phyloP scores from a whole-genome alignment of 2,113 vertebrate species.

The Butastur rufipennis region DNA sequence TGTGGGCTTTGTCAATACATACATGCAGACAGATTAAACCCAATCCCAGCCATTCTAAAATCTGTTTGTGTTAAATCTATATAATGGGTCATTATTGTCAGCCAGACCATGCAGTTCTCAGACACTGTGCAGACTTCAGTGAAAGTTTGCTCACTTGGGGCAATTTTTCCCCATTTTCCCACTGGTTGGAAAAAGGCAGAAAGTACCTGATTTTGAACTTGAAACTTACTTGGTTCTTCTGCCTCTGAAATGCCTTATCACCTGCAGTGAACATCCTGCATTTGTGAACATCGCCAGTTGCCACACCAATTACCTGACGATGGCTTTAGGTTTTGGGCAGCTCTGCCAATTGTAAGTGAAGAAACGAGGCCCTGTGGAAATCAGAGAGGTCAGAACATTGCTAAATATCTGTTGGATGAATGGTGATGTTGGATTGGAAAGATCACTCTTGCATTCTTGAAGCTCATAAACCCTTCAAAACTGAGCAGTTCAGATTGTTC shows the following conservation, averaged over 20 bases:
- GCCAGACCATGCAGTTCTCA: not conserved
- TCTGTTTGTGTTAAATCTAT: not conserved
- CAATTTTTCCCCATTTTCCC: not conserved
- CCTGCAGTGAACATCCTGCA: not conserved
- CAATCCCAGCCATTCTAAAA: not conserved
- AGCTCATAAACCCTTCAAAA: not conserved
- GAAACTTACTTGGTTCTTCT: not conserved
- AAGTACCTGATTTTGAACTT: not conserved
- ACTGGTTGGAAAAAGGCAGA: not conserved
- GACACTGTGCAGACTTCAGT: not conserved
- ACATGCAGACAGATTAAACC: not conserved
- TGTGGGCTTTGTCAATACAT: not conserved
- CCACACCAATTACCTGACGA: not conserved
- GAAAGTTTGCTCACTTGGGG: not conserved
- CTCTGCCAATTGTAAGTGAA: not conserved
- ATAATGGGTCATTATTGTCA: not conserved
- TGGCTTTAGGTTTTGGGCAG: not conserved
- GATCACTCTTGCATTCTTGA: not conserved
- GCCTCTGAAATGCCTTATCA: not conserved
- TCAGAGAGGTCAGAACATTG: not conserved
- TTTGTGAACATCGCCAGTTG: not conserved
- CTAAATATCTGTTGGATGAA: not conserved
- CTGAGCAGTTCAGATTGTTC: not conserved
- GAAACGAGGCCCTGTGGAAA: not conserved
- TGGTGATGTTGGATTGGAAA: not conserved